Percentiles rank a stretch among this genome's conserved stretches.
Evolutionary conservation across 2,797 vertebrate genomes (phyloP).

Genomic region (Paramormyrops hopkinsi): DNA sequence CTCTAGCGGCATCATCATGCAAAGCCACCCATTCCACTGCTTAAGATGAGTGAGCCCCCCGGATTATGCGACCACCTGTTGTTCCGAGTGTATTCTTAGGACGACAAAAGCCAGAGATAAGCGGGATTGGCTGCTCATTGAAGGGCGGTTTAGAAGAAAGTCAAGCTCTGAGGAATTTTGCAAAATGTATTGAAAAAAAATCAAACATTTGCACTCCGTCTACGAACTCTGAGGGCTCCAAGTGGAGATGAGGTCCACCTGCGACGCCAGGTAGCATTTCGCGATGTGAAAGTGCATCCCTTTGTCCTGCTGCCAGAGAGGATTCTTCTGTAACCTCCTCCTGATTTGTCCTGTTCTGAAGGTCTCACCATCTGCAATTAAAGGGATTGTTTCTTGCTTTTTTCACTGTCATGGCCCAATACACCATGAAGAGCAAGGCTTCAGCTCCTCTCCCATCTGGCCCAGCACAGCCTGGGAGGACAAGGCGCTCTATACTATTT

Average conservation of each 20-base stretch:
- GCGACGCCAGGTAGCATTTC: neutral
- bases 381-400: neutral
- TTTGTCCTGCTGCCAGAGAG: neutral
- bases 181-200: slow-evolving; percentile 1
- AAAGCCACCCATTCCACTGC: neutral
- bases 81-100: neutral
- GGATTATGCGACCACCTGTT: neutral
- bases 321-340: neutral
- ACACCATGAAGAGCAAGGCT: too few relatives aligned
- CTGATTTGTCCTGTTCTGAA: neutral
- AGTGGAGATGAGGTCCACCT: neutral
- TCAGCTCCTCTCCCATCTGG: neutral
- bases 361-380: slow-evolving; percentile 9
- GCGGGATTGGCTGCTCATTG: neutral
- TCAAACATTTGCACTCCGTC: neutral
- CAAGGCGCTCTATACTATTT: neutral
- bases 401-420: neutral
- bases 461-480: neutral
- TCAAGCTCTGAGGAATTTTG: neutral
- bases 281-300: neutral
- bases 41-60: neutral
- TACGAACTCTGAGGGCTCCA: neutral
- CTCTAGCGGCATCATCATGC: neutral
- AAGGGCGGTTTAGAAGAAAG: neutral
- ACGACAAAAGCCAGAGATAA: neutral